Percentiles rank a stretch among this genome's conserved stretches.
phyloP scores from a whole-genome alignment of 1,140 invertebrate species.

The Gryon sp. region DNA sequence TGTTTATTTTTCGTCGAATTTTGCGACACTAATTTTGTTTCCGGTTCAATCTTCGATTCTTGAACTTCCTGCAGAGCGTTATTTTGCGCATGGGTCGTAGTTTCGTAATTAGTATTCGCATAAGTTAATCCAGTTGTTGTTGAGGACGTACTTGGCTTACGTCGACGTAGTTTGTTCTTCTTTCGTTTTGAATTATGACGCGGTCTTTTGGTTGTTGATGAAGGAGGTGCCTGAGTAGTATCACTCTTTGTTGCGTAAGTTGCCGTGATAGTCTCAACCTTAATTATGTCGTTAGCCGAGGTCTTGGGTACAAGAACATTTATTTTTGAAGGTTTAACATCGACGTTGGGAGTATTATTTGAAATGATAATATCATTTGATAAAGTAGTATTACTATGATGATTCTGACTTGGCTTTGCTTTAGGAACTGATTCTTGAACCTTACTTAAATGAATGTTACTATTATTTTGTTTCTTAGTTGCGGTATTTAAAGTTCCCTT shows the following conservation, averaged over 20 bases:
- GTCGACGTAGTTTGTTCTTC: constrained; percentile 82
- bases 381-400: no score
- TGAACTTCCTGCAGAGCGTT: constrained; percentile 42
- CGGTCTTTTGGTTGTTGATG: constrained; percentile 71
- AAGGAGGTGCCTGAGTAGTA: constrained; percentile 9
- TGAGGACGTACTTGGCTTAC: constrained; percentile 75
- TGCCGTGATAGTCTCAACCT: no score
- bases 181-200: constrained; percentile 80
- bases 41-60: constrained; percentile 76
- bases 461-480: constrained; percentile 56
- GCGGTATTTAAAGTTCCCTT: constrained; percentile 71
- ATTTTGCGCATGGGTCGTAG: not conserved
- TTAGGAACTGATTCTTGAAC: constrained; percentile 53
- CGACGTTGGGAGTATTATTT: no score
- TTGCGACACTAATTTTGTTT: constrained; percentile 77
- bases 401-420: constrained; percentile 44
- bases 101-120: not conserved
- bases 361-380: no score
- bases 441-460: constrained; percentile 5
- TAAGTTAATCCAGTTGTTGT: constrained; percentile 67
- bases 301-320: no score
- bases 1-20: constrained; percentile 74
- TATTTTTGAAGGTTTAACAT: constrained; percentile 70
- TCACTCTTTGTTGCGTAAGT: no score
- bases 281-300: no score